Evolutionary conservation across 2,113 vertebrate genomes (phyloP).

Genomic region (Rhinichthys klamathensis): DNA sequence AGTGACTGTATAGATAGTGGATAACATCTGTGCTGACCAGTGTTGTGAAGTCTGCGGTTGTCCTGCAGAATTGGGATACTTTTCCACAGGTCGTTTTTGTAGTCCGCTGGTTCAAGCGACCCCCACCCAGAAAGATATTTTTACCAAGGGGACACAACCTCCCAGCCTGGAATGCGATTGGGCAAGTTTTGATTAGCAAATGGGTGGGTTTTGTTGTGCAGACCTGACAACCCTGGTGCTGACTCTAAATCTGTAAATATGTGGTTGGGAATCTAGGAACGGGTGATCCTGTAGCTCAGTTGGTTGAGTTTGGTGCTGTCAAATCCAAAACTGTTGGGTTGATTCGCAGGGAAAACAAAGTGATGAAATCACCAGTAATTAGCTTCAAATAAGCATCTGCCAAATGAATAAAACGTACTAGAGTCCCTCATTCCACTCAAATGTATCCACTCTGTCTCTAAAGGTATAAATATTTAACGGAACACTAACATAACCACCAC

Average conservation of each 20-base stretch:
- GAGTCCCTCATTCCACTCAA: not conserved
- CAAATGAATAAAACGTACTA: not conserved
- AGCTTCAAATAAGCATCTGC: not conserved
- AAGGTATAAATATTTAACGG: slow-evolving; percentile 41
- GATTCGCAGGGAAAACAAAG: not conserved
- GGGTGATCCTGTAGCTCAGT: not conserved
- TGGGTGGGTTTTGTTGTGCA: no score
- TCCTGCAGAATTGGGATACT: no score
- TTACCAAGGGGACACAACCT: no score
- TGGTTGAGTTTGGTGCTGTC: not conserved
- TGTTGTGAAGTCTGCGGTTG: no score
- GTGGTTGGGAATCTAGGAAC: not conserved
- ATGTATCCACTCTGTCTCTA: not conserved
- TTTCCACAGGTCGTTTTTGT: no score
- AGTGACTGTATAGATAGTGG: not conserved
- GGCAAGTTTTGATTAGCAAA: no score
- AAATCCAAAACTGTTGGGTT: not conserved
- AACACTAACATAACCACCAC: not conserved
- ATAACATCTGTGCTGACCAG: not conserved
- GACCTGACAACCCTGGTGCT: not conserved
- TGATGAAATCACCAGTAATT: not conserved
- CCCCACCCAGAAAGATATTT: no score
- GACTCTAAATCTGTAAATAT: slow-evolving; percentile 1
- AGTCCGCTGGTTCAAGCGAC: no score
- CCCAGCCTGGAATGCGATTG: no score